Base-by-base conservation (phyloP, 1,140 invertebrate genomes). In the Brachionus plicatilis region DNA sequence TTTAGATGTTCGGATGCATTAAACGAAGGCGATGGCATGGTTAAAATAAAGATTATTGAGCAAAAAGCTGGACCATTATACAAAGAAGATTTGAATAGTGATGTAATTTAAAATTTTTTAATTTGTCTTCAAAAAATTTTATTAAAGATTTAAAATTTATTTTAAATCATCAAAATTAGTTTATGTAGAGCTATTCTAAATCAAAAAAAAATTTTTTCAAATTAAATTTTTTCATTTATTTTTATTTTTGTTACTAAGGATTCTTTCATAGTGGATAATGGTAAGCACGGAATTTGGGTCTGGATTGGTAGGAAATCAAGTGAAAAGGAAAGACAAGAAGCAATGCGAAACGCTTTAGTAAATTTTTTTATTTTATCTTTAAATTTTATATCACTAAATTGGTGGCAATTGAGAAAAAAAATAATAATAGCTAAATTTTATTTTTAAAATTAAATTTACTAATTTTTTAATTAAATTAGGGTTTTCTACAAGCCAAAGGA, bases 261-360 rank as follows among this genome's bases (percentile, higher is more conserved):
- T 87, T 94, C 93, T 84, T 96, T 94, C 86, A 93, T 96, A 84
- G 88, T 96, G 87, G 94, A 96, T 88, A 93, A 94, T 7, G 93
- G 93, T 2, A 92, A 92, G 70, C 93, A 93, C 56, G 94, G 93
- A 41, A 92, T 96, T 56, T 96, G 93, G 88, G 94, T 95, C 0
- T 96, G 95, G 95, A 92, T 95, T 82, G 95, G 95, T 27, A 94
- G 93, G 86, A 91, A 92, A 53, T 92, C 94, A 29, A 93, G 92
- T 4, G 90, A 91, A 72, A 92, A 93, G 87, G 95, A 95, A 90
- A 94, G 94, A 87, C 88, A 92, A n/a, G 92, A 94, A 87, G 92
- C 94, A 0, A 93, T 95, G 92, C 91, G 92, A 68, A 93, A 92
- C 86, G 95, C 94, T 2, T 91, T 88, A 76, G 89, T 90, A 87